A percentile compares a stretch with the other conserved stretches of the same genome.
Conservation (phyloP, 1,140 invertebrate genomes). For the Lordiphosa mommai region DNA sequence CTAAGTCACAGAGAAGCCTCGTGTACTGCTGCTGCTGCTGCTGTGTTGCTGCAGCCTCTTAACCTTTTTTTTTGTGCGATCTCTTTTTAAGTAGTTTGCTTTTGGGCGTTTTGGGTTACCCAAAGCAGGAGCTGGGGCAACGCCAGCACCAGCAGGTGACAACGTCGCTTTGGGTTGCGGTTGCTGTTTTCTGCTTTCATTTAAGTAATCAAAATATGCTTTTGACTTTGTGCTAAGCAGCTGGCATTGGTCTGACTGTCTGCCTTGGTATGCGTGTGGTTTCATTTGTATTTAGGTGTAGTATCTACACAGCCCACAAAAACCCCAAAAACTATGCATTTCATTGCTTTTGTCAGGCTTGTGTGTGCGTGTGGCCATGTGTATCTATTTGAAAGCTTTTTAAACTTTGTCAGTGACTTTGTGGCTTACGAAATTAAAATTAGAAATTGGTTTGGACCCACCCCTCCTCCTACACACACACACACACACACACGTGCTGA, state of each 20-base stretch:
- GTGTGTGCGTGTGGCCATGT: conserved; percentile 34
- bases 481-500: neutral
- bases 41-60: conserved; percentile 61
- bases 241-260: conserved; percentile 33
- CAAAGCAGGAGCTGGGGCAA: conserved; percentile 9
- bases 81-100: conserved; percentile 76
- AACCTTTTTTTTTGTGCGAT: conserved; percentile 64
- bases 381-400: conserved; percentile 77
- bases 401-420: conserved; percentile 74
- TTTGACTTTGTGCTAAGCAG: conserved; percentile 70
- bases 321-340: conserved; percentile 75
- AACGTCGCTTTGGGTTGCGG: conserved; percentile 38
- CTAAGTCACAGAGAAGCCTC: conserved; percentile 44
- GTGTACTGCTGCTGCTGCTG: too few species aligned
- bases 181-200: conserved; percentile 44
- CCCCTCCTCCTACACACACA: conserved; percentile 37
- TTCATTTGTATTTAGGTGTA: too few species aligned
- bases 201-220: conserved; percentile 78
- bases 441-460: conserved; percentile 69
- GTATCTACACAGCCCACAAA: too few species aligned
- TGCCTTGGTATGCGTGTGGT: conserved; percentile 42
- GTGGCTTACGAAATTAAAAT: conserved; percentile 78
- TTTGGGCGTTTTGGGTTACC: conserved; percentile 55
- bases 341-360: conserved; percentile 59
- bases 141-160: conserved; percentile 34